A percentile compares a stretch with the other conserved stretches of the same genome.
phyloP scores from a whole-genome alignment of 1,140 invertebrate genomes.

The Alviniconcha marisindica region DNA sequence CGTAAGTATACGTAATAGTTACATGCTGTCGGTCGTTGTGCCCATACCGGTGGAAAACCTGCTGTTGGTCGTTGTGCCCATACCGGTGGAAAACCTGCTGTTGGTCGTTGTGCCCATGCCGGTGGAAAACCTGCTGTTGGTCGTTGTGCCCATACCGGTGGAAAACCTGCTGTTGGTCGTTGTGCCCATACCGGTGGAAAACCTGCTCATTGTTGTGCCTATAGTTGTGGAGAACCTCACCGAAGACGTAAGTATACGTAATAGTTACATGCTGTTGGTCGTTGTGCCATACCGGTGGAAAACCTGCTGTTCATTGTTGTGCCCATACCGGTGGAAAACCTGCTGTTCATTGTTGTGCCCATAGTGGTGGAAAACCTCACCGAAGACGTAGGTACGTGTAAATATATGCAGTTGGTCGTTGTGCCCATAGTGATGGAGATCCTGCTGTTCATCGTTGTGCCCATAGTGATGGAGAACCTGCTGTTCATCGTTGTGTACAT shows the following conservation, averaged over 20 bases:
- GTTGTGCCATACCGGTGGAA: not conserved
- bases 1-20: slow-evolving; percentile 17
- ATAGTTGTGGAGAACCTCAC: slow-evolving; percentile 36
- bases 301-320: not conserved
- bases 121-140: not conserved
- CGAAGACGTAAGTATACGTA: slow-evolving; percentile 25
- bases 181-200: slow-evolving; percentile 32
- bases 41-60: not conserved
- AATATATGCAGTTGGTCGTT: not conserved
- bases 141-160: not conserved
- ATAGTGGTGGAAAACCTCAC: slow-evolving; percentile 35
- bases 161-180: not conserved
- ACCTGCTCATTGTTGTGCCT: slow-evolving; percentile 5
- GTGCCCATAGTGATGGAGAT: not conserved
- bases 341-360: slow-evolving; percentile 13
- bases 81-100: slow-evolving; percentile 25
- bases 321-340: too few species aligned
- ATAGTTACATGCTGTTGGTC: not conserved
- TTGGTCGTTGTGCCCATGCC: not conserved
- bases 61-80: slow-evolving; percentile 11
- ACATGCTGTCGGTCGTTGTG: not conserved
- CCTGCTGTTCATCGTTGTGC: not conserved
- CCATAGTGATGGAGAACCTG: too few species aligned
- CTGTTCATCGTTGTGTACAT: not conserved
- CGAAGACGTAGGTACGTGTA: slow-evolving; percentile 22